A percentile compares a stretch with the other conserved stretches of the same genome.
These are phyloP conservation scores for Polydrusus pterygomalis DNA, from an alignment of 2,888 invertebrate species.

Conservation along the genomic window DNA sequence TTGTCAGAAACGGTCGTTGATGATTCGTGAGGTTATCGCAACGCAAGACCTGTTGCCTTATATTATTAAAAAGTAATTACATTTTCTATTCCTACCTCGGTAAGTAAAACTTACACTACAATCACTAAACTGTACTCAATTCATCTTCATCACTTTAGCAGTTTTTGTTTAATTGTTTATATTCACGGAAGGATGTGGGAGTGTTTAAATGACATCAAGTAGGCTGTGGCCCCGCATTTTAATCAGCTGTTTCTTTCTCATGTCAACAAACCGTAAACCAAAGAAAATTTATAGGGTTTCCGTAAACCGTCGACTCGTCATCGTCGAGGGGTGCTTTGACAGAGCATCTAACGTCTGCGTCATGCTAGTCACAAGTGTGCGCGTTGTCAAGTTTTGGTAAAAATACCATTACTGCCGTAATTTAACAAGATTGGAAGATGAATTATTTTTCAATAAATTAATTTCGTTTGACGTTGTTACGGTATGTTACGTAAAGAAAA, in stretches of 20 bases:
- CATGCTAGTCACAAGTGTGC: no score
- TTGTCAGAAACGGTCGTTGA: constrained; percentile 14
- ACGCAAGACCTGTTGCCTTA: constrained; percentile 35
- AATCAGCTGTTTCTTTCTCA: constrained; percentile 56
- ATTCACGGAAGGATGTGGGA: constrained; percentile 52
- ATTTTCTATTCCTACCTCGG: constrained; percentile 23
- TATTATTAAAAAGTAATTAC: background rate
- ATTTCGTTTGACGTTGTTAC: no score
- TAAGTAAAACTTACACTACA: constrained; percentile 34
- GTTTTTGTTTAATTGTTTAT: constrained; percentile 33
- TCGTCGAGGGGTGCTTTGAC: constrained; percentile 10
- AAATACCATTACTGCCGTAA: no score
- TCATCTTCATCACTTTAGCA: constrained; percentile 30
- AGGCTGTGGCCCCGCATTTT: constrained; percentile 52
- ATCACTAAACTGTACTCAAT: constrained; percentile 29
- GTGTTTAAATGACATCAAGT: constrained; percentile 49
- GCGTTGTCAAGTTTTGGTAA: no score
- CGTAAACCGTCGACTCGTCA: background rate
- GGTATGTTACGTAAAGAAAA: no score
- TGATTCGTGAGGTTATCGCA: constrained; percentile 20
- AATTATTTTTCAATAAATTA: no score
- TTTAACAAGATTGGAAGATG: no score
- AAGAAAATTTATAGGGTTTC: no score
- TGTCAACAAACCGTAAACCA: constrained; percentile 50
- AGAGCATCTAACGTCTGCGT: background rate